Conservation (phyloP, 2,888 invertebrate genomes). For the Idaea straminata region DNA sequence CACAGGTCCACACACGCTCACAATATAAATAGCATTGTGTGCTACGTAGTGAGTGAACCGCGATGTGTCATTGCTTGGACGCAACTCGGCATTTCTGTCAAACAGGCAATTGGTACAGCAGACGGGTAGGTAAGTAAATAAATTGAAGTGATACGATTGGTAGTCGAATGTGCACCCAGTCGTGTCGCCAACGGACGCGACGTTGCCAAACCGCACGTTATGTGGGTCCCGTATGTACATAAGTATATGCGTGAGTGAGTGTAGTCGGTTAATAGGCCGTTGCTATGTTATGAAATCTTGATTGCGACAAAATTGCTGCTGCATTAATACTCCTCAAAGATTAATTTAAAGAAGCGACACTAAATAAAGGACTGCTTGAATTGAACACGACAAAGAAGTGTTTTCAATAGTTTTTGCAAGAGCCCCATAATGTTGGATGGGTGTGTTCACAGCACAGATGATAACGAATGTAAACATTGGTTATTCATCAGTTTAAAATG, state of each 20-base stretch:
- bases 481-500: constrained; percentile 25
- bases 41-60: constrained; percentile 60
- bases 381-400: background rate
- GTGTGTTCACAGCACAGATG: no score
- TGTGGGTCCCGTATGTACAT: constrained; percentile 42
- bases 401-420: background rate
- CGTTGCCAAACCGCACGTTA: constrained; percentile 61
- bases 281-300: constrained; percentile 47
- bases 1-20: constrained; percentile 65
- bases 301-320: constrained; percentile 25
- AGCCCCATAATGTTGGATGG: background rate
- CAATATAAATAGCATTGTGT: constrained; percentile 73
- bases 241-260: constrained; percentile 15
- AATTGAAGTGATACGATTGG: constrained; percentile 50
- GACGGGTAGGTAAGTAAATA: constrained; percentile 53
- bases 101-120: constrained; percentile 41
- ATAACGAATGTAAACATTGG: constrained; percentile 35
- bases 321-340: background rate
- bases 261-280: constrained; percentile 36
- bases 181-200: constrained; percentile 45
- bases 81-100: constrained; percentile 37
- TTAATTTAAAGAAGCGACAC: background rate
- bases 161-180: constrained; percentile 52
- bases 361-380: background rate
- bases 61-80: constrained; percentile 66